Conservation (phyloP, 2,888 invertebrate species). For the Parasteatoda lunata region DNA sequence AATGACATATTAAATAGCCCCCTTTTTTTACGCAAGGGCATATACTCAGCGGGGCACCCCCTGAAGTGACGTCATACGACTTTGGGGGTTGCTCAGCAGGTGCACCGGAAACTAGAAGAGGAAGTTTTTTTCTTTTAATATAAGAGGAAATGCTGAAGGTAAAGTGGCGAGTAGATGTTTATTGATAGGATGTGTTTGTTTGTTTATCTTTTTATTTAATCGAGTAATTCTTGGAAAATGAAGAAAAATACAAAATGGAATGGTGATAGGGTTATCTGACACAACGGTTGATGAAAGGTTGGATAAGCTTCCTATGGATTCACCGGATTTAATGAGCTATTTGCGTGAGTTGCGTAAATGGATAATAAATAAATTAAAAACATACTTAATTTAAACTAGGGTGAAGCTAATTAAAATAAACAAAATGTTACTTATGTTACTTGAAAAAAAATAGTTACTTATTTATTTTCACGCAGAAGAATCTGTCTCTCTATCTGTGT, state of each 20-base stretch:
- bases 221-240: constrained; percentile 25
- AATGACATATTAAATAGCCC: constrained; percentile 27
- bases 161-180: constrained; percentile 30
- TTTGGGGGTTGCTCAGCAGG: constrained; percentile 58
- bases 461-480: neutral
- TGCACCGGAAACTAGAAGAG: constrained; percentile 46
- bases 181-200: constrained; percentile 37
- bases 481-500: no score
- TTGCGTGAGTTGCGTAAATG: neutral
- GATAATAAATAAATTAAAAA: no score
- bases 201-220: constrained; percentile 46
- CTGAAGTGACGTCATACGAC: constrained; percentile 45
- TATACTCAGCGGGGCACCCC: constrained; percentile 39
- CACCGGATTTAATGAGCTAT: neutral
- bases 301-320: neutral
- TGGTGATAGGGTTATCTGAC: neutral
- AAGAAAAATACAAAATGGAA: constrained; percentile 1
- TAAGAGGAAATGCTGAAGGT: constrained; percentile 53
- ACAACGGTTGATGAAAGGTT: neutral
- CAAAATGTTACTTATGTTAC: no score
- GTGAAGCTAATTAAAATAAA: no score
- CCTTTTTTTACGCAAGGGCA: constrained; percentile 31
- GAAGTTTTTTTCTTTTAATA: constrained; percentile 31
- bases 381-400: no score
- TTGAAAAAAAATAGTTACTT: no score